phyloP scores from a whole-genome alignment of 2,113 vertebrate genomes.

The Poecilia latipinna region DNA sequence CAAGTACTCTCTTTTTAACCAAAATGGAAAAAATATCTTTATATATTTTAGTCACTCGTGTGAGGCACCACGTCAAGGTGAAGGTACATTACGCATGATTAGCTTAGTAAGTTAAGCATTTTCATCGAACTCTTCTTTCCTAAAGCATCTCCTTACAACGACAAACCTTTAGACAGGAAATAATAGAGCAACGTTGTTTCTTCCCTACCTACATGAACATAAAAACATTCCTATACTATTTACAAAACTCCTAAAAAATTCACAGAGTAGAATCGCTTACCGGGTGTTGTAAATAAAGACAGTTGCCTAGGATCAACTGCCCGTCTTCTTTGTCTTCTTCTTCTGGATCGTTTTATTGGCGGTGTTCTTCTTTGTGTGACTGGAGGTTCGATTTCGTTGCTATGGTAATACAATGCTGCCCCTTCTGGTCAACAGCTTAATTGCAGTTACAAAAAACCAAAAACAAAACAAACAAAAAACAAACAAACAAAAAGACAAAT shows the following conservation, averaged over 20 bases:
- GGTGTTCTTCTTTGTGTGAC: slow-evolving; percentile 15
- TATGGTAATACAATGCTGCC: neutral
- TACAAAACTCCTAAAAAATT: slow-evolving; percentile 9
- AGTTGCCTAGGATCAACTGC: neutral
- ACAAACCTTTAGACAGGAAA: slow-evolving; percentile 43
- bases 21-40: neutral
- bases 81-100: neutral
- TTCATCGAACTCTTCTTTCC: slow-evolving; percentile 38
- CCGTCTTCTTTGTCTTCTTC: slow-evolving; percentile 23
- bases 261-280: neutral
- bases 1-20: rapidly evolving
- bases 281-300: neutral
- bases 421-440: neutral
- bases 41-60: neutral
- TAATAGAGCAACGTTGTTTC: slow-evolving; percentile 13
- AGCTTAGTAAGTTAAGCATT: slow-evolving; percentile 26
- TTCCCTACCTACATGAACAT: neutral
- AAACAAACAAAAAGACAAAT: too few relatives aligned
- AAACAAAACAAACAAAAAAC: too few relatives aligned
- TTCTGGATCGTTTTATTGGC: too few relatives aligned
- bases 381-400: too few relatives aligned
- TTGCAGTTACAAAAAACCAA: too few relatives aligned
- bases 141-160: slow-evolving; percentile 60
- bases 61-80: neutral
- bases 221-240: neutral